Base-by-base conservation (phyloP, 1,140 invertebrate species). In the Drosophila repleta region DNA sequence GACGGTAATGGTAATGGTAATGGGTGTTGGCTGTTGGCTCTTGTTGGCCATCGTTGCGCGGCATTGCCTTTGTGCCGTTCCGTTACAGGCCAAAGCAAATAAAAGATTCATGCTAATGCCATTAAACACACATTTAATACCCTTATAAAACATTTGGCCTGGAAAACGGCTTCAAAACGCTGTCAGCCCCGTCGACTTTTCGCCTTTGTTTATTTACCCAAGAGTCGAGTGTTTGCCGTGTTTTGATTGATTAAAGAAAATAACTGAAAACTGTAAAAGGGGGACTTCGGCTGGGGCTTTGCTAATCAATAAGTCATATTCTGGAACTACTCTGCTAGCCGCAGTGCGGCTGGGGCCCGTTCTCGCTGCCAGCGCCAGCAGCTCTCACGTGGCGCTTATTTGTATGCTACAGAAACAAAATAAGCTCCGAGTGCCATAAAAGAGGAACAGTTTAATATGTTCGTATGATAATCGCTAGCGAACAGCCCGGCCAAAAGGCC, bases 61-160 rank as follows among this genome's bases (percentile, higher is more conserved):
- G 39, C 37, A 21, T 56, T 56, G 3, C 37, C 37, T 43, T 56
- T 56, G 11, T 39, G 46, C 35, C 6, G n/a, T 17, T 17, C 35
- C 6, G n/a, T 17, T 17, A 17, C 39, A 43, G 39, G 57, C 37
- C 49, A 52, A 79, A 55, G 76, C 63, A 80, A 85, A 85, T 80
- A 85, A 80, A 84, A 85, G 81, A 84, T 84, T 84, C 81, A 80
- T 80, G 81, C 46, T 60, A 84, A 84, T 80, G 64, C 81, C 73
- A 60, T 74, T 84, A 85, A 84, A 70, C 21, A 49, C 56, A 48
- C 64, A 41, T 45, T 65, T 83, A 79, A 83, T 66, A 56, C 80
- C 81, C 58, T 79, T 84, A 63, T 79, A 76, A 69, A 82, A 70
- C 81, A 46, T 70, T 35, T 84, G 69, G 60, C 60, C 67, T 52